phyloP scores from a whole-genome alignment of 2,113 vertebrate genomes.

The Notarius lentiginosus region DNA sequence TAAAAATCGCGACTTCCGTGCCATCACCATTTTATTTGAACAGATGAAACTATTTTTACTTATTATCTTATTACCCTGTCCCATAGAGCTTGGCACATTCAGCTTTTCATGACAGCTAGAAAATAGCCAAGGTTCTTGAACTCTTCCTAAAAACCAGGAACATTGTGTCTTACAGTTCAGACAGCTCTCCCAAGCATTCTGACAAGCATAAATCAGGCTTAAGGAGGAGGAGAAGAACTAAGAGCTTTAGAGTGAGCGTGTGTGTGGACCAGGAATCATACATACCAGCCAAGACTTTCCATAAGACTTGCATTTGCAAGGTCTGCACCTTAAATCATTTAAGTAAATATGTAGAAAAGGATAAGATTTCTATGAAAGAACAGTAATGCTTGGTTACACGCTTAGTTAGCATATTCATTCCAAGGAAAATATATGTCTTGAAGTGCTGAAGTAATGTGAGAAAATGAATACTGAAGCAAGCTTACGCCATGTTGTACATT shows the following conservation, averaged over 20 bases:
- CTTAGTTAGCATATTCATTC: conserved; percentile 3
- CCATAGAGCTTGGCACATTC: too few species aligned
- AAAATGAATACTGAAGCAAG: not conserved
- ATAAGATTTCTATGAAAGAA: conserved; percentile 1
- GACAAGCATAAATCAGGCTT: conserved; percentile 7
- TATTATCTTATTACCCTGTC: too few species aligned
- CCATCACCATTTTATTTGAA: not conserved
- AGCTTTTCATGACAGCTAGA: not conserved
- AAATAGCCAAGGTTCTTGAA: not conserved
- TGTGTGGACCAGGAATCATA: conserved; percentile 3
- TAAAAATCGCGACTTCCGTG: not conserved
- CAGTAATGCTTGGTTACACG: not conserved
- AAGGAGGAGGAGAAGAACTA: not conserved
- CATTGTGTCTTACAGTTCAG: conserved; percentile 1
- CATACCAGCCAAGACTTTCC: not conserved
- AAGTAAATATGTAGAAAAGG: not conserved
- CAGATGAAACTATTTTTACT: not conserved
- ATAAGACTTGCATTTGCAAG: not conserved
- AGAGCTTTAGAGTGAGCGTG: conserved; percentile 1
- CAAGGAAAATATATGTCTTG: conserved; percentile 21
- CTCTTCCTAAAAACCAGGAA: not conserved
- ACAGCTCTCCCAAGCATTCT: not conserved
- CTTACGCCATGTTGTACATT: not conserved
- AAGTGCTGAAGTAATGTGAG: conserved; percentile 11
- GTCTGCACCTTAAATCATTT: not conserved